Base-by-base conservation (phyloP, 2,888 invertebrate species). In the Habroteleia sp. region DNA sequence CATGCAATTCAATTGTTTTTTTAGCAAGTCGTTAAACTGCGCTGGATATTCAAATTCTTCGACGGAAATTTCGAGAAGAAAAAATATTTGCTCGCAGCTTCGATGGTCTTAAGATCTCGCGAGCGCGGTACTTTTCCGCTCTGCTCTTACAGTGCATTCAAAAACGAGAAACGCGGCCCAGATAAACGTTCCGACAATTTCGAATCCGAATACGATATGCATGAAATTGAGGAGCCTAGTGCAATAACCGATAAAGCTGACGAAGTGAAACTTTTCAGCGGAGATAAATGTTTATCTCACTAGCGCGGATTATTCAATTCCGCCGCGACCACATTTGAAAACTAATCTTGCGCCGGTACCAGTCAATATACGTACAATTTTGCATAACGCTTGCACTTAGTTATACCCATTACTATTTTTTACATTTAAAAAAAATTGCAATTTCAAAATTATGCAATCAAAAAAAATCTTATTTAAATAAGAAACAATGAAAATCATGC, bases 101-200 rank as follows among this genome's bases (percentile, higher is more conserved):
- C 29, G 10, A 58, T 65, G 65, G 65, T 72, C 58, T 65, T 13
- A 58, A 65, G 52, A 72, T 65, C 42, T 46, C 25, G 37, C 31
- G 54, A 42, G 6, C 13, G 60, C 54, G 46, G 73, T 74, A 66
- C 66, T 66, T 74, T 74, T 74, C 73, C 73, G 50, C 50, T 52
- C 8, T 17, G 39, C 13, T 54, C 56, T 44, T n/a, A 39, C 54
- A 6, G 25, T 11, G 63, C 35, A 58, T 69, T 74, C 58, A 42
- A 74, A 74, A 68, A 54, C 42, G 63, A 56, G 63, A 37, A 58
- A 29, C 60, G 66, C 63, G 60, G 54, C 44, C 62, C 74, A 69
- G 74, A 74, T 74, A 74, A 74, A 74, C 63, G 74, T 74, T 74
- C 63, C 60, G 54, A 74, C 74, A 74, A 74, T 74, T 74, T 74